These are phyloP conservation scores for Netelia melanura DNA, from an alignment of 2,888 invertebrate species.

Conservation along the genomic window DNA sequence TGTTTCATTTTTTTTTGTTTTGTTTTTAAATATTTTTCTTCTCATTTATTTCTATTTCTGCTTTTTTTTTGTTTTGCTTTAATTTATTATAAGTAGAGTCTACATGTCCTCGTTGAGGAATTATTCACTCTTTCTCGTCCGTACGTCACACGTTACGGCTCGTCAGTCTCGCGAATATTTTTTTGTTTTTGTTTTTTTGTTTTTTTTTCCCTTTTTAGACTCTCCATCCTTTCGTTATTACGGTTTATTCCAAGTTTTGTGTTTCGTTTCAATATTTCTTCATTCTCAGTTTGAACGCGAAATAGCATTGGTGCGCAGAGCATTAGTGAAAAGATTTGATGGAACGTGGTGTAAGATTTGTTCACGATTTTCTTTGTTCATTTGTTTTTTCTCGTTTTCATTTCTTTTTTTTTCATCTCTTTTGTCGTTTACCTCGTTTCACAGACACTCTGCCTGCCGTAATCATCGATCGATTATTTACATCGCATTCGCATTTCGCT, in stretches of 20 bases:
- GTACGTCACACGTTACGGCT: conserved; percentile 49
- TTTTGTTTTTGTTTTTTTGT: not conserved
- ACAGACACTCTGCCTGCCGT: conserved; percentile 71
- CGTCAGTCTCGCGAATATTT: conserved; percentile 63
- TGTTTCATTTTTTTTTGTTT: not conserved
- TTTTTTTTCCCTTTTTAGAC: conserved; percentile 12
- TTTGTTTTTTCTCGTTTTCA: conserved; percentile 49
- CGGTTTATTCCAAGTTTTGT: conserved; percentile 28
- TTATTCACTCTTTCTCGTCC: conserved; percentile 33
- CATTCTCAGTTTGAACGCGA: conserved; percentile 22
- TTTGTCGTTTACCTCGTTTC: conserved; percentile 64
- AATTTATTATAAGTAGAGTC: conserved; percentile 53
- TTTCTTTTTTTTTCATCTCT: conserved; percentile 13
- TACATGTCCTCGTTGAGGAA: conserved; percentile 39
- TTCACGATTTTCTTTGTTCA: conserved; percentile 26
- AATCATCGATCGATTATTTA: conserved; percentile 64
- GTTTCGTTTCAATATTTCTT: conserved; percentile 70
- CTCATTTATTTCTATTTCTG: too few species aligned
- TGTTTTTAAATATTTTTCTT: too few species aligned
- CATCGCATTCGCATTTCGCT: conserved; percentile 52
- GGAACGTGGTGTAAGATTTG: conserved; percentile 22
- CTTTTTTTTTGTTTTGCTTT: not conserved
- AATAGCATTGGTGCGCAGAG: conserved; percentile 65
- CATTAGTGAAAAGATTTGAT: conserved; percentile 68
- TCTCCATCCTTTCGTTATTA: conserved; percentile 46